A percentile compares a stretch with the other conserved stretches of the same genome.
These are phyloP conservation scores for Priocnemis perturbator DNA, from an alignment of 2,888 invertebrate genomes.

Conservation along the genomic window DNA sequence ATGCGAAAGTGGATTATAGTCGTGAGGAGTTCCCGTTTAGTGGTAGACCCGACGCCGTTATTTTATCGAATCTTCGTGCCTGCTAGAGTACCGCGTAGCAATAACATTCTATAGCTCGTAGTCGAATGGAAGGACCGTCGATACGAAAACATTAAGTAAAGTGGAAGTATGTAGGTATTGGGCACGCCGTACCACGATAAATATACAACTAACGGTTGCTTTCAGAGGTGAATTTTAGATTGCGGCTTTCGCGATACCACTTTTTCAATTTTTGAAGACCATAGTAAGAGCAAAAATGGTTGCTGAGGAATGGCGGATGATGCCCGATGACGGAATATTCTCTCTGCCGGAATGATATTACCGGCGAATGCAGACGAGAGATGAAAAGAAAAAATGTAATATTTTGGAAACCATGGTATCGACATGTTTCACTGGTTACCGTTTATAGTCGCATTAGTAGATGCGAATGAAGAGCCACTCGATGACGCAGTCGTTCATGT, in stretches of 20 bases:
- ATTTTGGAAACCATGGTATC: no score
- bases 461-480: not conserved
- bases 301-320: no score
- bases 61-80: conserved; percentile 13
- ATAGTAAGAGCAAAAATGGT: no score
- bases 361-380: no score
- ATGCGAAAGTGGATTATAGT: conserved; percentile 17
- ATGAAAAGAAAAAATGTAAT: no score
- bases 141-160: conserved; percentile 9
- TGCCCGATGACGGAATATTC: no score
- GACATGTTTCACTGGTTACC: no score
- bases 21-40: not conserved
- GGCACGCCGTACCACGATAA: not conserved
- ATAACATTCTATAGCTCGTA: conserved; percentile 7
- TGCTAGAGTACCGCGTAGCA: not conserved
- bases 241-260: no score
- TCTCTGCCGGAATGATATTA: no score
- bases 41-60: not conserved
- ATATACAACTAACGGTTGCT: not conserved
- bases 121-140: conserved; percentile 1
- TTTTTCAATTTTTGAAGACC: no score
- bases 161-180: conserved; percentile 3
- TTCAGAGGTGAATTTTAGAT: not conserved
- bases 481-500: not conserved
- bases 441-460: no score